Evolutionary conservation across 2,797 vertebrate species (phyloP), one percentile per base, ranked within the genome.

Genomic region (Alauda arvensis): DNA sequence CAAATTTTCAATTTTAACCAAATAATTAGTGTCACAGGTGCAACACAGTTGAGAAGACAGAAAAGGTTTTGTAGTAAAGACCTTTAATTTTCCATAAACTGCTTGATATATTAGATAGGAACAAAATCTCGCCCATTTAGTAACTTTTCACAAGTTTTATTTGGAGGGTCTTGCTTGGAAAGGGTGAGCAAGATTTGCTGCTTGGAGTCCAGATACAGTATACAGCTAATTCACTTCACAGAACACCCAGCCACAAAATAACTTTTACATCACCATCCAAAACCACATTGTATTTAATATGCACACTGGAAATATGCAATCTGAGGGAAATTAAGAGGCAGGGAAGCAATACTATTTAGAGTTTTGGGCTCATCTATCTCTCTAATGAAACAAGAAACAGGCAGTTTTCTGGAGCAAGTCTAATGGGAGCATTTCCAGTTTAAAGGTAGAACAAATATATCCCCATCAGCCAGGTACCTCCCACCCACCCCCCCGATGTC

Each of bases 1-100:
- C 39, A 88, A 84, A 82, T 87, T 89, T 92, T 60, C 42, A 81
- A 77, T 91, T 95, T 92, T 86, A 91, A 70, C 63, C 42, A 85
- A 88, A 85, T 92, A 88, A 84, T 94, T 87, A 37, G 31, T 85
- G 92, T 87, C 60, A 82, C 39, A 92, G 79, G 81, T 85, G 42
- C 60, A 76, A 61, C 28, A 57, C 52, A 87, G 26, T 46, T 85
- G 56, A 76, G 53, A 85, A 89, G 72, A 52, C 24, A 90, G 77
- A 62, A 80, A 28, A 65, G 6, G 2, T 8, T 49, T 88, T 75
- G 19, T 66, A 88, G 49, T 80, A 61, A 70, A 84, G 45, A 57
- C 63, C 48, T 84, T 43, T 78, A 66, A 61, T 93, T 94, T 93
- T 85, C 66, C 6, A 25, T 29, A 18, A 37, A 18, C 13, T 48